phyloP scores from a whole-genome alignment of 2,888 invertebrate species.

The Willowsia nigromaculata region DNA sequence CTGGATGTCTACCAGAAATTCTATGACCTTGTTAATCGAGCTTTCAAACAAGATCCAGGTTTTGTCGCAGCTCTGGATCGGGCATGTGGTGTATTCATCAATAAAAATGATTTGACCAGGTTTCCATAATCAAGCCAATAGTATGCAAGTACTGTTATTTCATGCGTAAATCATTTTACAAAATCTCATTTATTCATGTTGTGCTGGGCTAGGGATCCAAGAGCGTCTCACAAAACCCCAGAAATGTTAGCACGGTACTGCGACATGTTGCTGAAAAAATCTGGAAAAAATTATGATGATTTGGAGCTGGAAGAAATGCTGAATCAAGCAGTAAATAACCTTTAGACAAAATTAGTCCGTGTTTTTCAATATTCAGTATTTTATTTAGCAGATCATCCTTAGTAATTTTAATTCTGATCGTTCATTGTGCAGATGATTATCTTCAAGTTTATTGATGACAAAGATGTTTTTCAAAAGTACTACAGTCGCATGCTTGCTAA shows the following conservation, averaged over 20 bases:
- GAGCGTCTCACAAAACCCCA: conserved; percentile 88
- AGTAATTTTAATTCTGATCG: not conserved
- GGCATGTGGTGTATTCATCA: conserved; percentile 71
- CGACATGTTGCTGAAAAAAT: conserved; percentile 97
- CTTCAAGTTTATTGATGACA: conserved; percentile 71
- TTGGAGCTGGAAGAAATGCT: conserved; percentile 98
- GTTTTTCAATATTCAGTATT: no score
- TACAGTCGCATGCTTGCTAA: conserved; percentile 66
- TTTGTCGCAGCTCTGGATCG: conserved; percentile 71
- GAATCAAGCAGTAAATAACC: conserved; percentile 92
- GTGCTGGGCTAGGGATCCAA: conserved; percentile 50
- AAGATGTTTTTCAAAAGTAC: conserved; percentile 72
- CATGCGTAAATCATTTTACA: no score
- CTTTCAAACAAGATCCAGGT: conserved; percentile 65
- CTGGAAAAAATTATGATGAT: conserved; percentile 99
- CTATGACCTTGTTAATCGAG: conserved; percentile 30
- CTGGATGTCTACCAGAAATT: conserved; percentile 63
- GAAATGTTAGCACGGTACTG: conserved; percentile 99
- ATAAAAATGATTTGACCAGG: conserved; percentile 65
- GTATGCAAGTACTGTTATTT: no score
- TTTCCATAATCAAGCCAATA: no score
- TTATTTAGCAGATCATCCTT: no score
- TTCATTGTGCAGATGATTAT: conserved; percentile 60
- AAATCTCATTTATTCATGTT: not conserved
- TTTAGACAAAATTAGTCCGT: not conserved